Evolutionary conservation across 2,113 vertebrate species (phyloP).

Genomic region (Pyxicephalus adspersus): DNA sequence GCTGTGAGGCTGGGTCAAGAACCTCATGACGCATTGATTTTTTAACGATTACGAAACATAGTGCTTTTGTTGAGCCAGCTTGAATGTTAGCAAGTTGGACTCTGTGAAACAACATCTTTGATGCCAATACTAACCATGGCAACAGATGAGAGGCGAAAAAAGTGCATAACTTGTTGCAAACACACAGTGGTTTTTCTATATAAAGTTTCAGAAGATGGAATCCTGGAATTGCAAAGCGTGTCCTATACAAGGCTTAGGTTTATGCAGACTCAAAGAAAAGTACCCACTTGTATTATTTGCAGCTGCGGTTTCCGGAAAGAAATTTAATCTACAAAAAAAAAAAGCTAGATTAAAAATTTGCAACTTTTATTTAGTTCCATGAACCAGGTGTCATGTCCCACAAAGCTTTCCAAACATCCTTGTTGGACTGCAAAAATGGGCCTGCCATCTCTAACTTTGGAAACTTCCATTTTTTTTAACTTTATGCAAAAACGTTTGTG

Average conservation of each 20-base stretch:
- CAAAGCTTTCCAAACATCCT: not conserved
- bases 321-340: not conserved
- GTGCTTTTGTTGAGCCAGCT: constrained; percentile 43
- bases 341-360: not conserved
- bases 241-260: not conserved
- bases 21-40: not conserved
- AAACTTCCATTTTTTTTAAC: not conserved
- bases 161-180: constrained; percentile 15
- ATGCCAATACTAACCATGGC: constrained; percentile 29
- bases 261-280: not conserved
- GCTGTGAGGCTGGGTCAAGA: not conserved
- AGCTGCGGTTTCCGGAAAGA: not conserved
- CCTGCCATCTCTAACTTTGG: not conserved
- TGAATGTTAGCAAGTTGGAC: not conserved
- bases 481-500: not conserved
- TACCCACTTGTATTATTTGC: not conserved
- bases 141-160: constrained; percentile 5
- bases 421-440: not conserved
- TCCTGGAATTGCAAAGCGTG: constrained; percentile 23
- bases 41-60: constrained; percentile 1
- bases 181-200: constrained; percentile 15
- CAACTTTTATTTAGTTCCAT: not conserved
- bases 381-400: not conserved
- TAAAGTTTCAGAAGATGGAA: constrained; percentile 3
- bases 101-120: not conserved